Conservation (phyloP, 1,140 invertebrate genomes). For the Bombus vancouverensis region DNA sequence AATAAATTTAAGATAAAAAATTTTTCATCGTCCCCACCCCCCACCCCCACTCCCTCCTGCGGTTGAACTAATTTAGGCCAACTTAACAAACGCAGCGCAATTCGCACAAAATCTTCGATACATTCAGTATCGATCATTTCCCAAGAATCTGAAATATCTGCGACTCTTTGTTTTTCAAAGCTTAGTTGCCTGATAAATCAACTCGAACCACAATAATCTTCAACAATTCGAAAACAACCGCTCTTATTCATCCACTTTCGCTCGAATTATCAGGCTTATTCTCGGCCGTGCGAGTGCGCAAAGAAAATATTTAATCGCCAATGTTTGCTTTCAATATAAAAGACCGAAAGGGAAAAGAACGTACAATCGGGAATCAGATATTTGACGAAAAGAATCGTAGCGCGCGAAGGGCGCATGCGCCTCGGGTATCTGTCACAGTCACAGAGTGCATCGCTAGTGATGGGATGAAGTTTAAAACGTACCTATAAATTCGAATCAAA, state of each 20-base stretch:
- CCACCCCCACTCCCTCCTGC: too few species aligned
- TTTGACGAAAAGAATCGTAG: neutral
- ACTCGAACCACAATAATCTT: neutral
- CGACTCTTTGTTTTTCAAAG: neutral
- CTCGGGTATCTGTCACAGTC: neutral
- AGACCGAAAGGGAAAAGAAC: neutral
- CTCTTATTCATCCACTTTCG: neutral
- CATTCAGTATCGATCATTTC: neutral
- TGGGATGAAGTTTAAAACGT: neutral
- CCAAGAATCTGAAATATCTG: neutral
- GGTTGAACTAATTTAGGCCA: neutral
- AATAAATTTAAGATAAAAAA: too few species aligned
- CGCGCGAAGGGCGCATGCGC: neutral
- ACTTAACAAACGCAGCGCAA: neutral
- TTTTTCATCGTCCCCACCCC: fast-evolving
- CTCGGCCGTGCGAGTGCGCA: neutral
- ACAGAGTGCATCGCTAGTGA: neutral
- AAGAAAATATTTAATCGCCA: constrained; percentile 24
- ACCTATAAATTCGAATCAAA: neutral
- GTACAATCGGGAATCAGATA: neutral
- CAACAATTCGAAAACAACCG: constrained; percentile 7
- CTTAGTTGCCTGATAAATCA: neutral
- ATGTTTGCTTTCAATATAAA: constrained; percentile 10
- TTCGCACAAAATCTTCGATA: neutral
- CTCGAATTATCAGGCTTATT: constrained; percentile 18